Base-by-base conservation (phyloP, 2,888 invertebrate species). In the Eumerus sabulonum region DNA sequence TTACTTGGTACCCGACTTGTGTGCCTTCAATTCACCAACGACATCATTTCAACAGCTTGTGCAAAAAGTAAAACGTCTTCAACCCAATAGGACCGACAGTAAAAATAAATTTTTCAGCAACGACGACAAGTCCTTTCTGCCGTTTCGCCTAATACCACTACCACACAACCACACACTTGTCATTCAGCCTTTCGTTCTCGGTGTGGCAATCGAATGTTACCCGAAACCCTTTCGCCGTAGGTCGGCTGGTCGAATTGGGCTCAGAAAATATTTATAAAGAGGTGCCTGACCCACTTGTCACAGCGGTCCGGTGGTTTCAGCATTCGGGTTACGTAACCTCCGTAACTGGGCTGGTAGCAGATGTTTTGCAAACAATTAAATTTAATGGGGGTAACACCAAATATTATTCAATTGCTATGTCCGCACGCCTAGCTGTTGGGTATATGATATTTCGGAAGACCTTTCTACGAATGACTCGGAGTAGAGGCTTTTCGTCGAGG, bases 371-470 rank as follows among this genome's bases (percentile, higher is more conserved):
- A 79, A 79, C 79, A 79, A 79, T 79, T 79, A 79, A 79, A 79
- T 74, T 79, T 79, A 74, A 79, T 79, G 64, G 74, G 74, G 79
- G 74, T 79, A 79, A 79, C 79, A 79, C 79, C 79, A 79, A 79
- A 79, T 79, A 79, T 68, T 74, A 74, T 79, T 79, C 79, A 79
- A 79, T 79, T 74, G 79, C 56, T 74, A 64, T 79, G 74, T 79
- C 79, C 79, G 79, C 79, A 79, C 68, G 79, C 79, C 64, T 68
- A 68, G 68, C 59, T 45, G 59, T 79, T 70, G 68, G 74, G 74
- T 68, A 74, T 68, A 68, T 64, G 45, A 38, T 40, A 38, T 48
- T 35, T 9, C 13, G 54, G 62, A 16, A 27, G n/a, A 18, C 7
- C 48, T 5, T 13, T 11, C 11, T 40, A 11, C 27, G 2, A 7